A percentile compares a stretch with the other conserved stretches of the same genome.
phyloP scores from a whole-genome alignment of 1,140 invertebrate genomes.

The Steinernema feltiae region DNA sequence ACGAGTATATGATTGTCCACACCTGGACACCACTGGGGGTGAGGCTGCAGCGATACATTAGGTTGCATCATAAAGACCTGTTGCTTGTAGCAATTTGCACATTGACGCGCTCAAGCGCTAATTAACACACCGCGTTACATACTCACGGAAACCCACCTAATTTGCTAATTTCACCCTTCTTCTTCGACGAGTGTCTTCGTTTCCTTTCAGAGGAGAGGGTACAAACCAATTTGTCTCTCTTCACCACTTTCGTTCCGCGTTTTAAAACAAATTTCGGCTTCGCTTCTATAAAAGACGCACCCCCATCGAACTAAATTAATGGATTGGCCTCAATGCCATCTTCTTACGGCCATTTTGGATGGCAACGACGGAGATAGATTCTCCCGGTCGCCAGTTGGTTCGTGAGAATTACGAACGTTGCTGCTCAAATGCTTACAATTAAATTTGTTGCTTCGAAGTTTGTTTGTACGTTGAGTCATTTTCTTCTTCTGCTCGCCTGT shows the following conservation, averaged over 20 bases:
- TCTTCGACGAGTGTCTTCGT: too few species aligned
- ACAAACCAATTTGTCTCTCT: too few species aligned
- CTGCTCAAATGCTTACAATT: neutral
- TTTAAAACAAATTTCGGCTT: neutral
- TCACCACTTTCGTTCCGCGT: neutral
- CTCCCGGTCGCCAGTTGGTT: neutral
- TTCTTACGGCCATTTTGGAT: neutral
- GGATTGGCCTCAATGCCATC: neutral
- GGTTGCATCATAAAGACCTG: constrained; percentile 11
- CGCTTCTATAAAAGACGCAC: neutral
- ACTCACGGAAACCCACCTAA: neutral
- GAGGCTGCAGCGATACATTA: neutral
- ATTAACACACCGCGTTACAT: too few species aligned
- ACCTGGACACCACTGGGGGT: neutral
- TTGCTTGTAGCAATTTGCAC: neutral
- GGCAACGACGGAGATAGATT: neutral
- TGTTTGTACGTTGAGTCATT: neutral
- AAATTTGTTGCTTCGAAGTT: neutral
- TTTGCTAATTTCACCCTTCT: neutral
- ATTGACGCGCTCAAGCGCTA: neutral
- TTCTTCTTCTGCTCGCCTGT: neutral
- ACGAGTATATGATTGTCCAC: neutral
- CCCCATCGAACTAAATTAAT: constrained; percentile 6
- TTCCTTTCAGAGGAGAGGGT: too few species aligned
- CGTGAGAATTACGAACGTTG: neutral